Evolutionary conservation across 2,797 vertebrate species (phyloP), one percentile per base, ranked within the genome.

Genomic region (Percopsis omiscomaycus): DNA sequence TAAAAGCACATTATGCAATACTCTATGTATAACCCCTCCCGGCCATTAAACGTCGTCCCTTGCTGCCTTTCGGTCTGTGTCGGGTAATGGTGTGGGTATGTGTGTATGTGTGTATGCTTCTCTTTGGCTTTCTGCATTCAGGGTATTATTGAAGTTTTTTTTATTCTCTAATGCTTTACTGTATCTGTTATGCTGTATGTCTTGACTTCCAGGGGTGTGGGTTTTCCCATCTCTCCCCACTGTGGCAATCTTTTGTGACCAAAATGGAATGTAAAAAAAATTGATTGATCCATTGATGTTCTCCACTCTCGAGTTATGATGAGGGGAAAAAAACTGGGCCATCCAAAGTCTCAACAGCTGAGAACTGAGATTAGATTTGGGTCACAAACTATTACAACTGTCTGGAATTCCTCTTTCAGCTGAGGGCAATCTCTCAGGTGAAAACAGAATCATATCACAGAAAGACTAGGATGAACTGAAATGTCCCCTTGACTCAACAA

Each of bases 1-100:
- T 90, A 90, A 92, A 91, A 93, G 88, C 88, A 89, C 80, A 85
- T 93, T 93, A 91, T 81, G 80, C 89, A 93, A 92, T 75, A 81
- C 77, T 87, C 90, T 90, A 90, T 91, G 90, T 90, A 88, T 91
- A 86, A 82, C 79, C 69, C 84, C 77, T 81, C 64, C 74, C 71
- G 75, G 78, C 71, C 80, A 74, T 79, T 65, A 85, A 78, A 68
- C 32, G 11, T 68, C 77, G 84, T 83, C 88, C 84, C 83, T 80
- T 68, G 16, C 14, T 82, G 82, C 77, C 71, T 86, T 78, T 62
- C 53, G 54, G 53, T 59, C 50, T 52, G n/a, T 65, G 37, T 5
- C n/a, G 53, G 56, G 32, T 56, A 10, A 50, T 49, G 37, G 27
- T 51, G 22, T 54, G 11, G 44, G 37, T 54, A 15, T 63, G 51